A percentile compares a stretch with the other conserved stretches of the same genome.
Conservation (phyloP, 2,888 invertebrate genomes). For the Lycocerus yunnanus region DNA sequence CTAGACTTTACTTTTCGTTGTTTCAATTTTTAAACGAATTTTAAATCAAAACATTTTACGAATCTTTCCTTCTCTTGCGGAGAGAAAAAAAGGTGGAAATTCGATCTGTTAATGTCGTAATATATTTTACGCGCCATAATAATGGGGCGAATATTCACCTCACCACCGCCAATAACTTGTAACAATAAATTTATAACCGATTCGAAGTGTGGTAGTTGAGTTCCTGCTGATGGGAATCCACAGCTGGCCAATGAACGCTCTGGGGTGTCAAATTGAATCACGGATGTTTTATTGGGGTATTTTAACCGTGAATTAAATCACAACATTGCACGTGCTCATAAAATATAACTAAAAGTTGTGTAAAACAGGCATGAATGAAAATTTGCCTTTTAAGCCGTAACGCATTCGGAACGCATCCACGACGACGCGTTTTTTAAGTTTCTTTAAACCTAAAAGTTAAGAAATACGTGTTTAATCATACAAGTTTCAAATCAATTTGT, state of each 20-base stretch:
- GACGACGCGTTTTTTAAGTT: not conserved
- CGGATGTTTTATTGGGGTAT: slow-evolving; percentile 54
- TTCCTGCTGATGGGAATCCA: slow-evolving; percentile 44
- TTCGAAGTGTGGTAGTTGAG: not conserved
- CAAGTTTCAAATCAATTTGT: slow-evolving; percentile 20
- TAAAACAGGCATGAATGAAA: slow-evolving; percentile 17
- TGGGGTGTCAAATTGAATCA: slow-evolving; percentile 57
- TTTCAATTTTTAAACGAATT: slow-evolving; percentile 26
- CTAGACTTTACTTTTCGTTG: slow-evolving; percentile 28
- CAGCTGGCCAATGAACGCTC: slow-evolving; percentile 53
- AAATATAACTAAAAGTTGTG: slow-evolving; percentile 2
- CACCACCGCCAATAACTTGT: slow-evolving; percentile 5
- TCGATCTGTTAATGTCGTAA: too few species aligned
- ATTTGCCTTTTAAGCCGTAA: not conserved
- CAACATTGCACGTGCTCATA: slow-evolving; percentile 29
- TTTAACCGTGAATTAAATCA: slow-evolving; percentile 51
- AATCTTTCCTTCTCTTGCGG: not conserved
- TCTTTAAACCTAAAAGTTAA: not conserved
- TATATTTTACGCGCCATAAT: too few species aligned
- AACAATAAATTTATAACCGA: slow-evolving; percentile 4
- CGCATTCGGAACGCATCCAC: not conserved
- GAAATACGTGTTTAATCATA: not conserved
- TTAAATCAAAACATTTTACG: slow-evolving; percentile 17
- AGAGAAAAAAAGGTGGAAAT: too few species aligned
- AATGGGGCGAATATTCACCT: not conserved